Conservation (phyloP, 2,113 vertebrate genomes). For the Picathartes gymnocephalus region DNA sequence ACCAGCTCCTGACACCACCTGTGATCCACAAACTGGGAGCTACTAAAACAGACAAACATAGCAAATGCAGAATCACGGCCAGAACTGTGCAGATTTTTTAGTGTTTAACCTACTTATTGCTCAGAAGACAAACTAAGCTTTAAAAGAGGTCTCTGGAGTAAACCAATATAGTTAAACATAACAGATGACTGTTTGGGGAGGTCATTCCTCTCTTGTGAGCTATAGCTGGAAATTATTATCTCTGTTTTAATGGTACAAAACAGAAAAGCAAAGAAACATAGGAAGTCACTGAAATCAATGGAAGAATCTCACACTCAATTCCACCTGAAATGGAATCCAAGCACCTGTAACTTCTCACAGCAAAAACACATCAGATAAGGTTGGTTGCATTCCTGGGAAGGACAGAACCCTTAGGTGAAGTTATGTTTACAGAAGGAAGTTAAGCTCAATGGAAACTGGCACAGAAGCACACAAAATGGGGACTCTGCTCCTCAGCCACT, state of each 20-base stretch:
- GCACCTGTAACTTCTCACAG: background rate
- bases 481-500: background rate
- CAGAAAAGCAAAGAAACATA: background rate
- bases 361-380: background rate
- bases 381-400: background rate
- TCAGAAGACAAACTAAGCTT: background rate
- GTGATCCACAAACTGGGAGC: background rate
- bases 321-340: background rate
- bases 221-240: constrained; percentile 14
- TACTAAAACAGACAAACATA: background rate
- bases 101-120: background rate
- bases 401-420: background rate
- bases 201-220: constrained; percentile 27
- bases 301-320: background rate
- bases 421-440: background rate
- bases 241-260: background rate
- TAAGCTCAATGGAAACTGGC: background rate
- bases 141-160: background rate
- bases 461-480: background rate
- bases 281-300: background rate
- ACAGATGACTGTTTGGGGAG: background rate
- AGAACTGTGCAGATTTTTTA: background rate
- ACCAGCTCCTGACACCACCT: background rate
- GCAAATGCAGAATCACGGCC: background rate
- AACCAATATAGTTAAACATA: constrained; percentile 18